Evolutionary conservation across 2,113 vertebrate genomes (phyloP), one percentile per base, ranked within the genome.

Genomic region (Notechis scutatus): DNA sequence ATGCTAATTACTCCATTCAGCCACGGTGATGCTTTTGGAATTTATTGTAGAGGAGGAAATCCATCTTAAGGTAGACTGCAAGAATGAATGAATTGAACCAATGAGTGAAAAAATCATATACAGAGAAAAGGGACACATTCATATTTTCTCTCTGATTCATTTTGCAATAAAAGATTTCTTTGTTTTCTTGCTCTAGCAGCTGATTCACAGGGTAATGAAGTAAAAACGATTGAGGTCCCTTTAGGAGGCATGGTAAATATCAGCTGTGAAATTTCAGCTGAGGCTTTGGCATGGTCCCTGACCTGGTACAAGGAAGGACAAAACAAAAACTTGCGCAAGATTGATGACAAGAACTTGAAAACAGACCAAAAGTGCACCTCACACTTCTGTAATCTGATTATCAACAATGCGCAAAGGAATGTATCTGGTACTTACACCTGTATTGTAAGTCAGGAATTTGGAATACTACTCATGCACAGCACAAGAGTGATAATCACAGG

Each of bases 211-310:
- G 6, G n/a, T 12, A 4, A 81, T 26, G 39, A 9, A 42, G 69
- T 81, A 42, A 42, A 81, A 74, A 20, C 0, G 3, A 5, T 34
- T 24, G 29, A 10, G 64, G 64, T 4, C 1, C 12, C 90, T 91
- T 69, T 34, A 12, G 90, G 90, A 91, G 20, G 12, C 11, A 47
- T 3, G 1, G 90, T 81, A 14, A 34, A 39, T 6, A 91, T 91
- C 90, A 52, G 3, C n/a, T 91, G 90, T 52, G 34, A 7, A 4
- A 34, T 26, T 85, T 14, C 64, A 91, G 3, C 5, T 24, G 4
- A 5, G 8, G 1, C 6, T 15, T 18, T 4, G 0, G 0, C 1
- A 11, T 0, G 1, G 2, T 1, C 0, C 0, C 14, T 69, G 59
- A 64, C 89, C 14, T 91, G 90, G 90, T 91, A 85, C n/a, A 91